phyloP scores from a whole-genome alignment of 2,888 invertebrate species.

The Sinhomidia bicolor region DNA sequence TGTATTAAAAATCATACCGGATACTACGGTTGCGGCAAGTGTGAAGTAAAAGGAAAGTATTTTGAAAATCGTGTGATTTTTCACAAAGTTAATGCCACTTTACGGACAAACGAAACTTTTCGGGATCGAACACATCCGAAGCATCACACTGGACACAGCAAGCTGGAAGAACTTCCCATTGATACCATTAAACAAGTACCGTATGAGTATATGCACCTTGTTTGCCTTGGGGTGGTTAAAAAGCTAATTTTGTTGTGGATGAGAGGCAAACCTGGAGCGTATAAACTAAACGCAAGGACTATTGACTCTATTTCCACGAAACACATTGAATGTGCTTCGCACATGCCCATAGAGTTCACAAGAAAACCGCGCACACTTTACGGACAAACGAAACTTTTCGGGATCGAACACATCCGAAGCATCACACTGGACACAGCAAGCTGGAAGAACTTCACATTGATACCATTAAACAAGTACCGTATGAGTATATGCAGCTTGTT shows the following conservation, averaged over 20 bases:
- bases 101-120: conserved; percentile 40
- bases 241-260: conserved; percentile 45
- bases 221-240: conserved; percentile 38
- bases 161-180: neutral
- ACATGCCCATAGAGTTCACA: conserved; percentile 74
- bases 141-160: conserved; percentile 28
- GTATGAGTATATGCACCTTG: conserved; percentile 60
- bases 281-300: neutral
- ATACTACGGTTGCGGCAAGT: conserved; percentile 61
- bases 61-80: conserved; percentile 33
- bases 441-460: conserved; percentile 12
- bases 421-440: conserved; percentile 9
- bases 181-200: conserved; percentile 14
- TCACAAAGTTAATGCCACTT: neutral
- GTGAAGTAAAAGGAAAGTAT: conserved; percentile 51
- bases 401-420: neutral
- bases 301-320: neutral
- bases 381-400: conserved; percentile 43
- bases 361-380: conserved; percentile 79
- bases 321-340: neutral
- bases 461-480: conserved; percentile 13
- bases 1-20: conserved; percentile 49
- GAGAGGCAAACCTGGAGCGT: neutral
- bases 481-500: conserved; percentile 59
- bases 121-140: neutral